A percentile compares a stretch with the other conserved stretches of the same genome.
These are phyloP conservation scores for Oryzias curvinotus DNA, from an alignment of 2,113 vertebrate genomes.

Conservation along the genomic window DNA sequence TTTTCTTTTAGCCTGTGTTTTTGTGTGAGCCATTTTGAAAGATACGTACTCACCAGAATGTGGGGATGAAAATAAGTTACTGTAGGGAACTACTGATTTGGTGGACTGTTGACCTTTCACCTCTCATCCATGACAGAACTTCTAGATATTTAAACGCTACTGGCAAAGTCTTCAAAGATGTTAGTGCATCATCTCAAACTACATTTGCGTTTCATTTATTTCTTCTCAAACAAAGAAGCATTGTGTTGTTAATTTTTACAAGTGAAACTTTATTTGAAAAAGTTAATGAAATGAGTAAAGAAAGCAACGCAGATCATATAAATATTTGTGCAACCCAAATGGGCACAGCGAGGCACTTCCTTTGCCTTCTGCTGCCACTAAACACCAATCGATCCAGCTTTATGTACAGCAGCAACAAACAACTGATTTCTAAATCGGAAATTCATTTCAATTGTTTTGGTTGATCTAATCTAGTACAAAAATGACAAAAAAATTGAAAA, in stretches of 20 bases:
- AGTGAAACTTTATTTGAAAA: constrained; percentile 73
- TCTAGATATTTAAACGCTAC: too few species aligned
- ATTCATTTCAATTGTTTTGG: constrained; percentile 11
- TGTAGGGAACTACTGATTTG: too few species aligned
- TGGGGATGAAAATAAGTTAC: too few species aligned
- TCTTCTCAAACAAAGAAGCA: neutral
- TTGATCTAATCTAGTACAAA: constrained; percentile 24
- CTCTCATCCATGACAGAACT: too few species aligned
- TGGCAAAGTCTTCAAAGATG: too few species aligned
- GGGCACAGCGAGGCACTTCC: constrained; percentile 69
- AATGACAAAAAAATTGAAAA: constrained; percentile 20
- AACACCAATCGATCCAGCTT: constrained; percentile 36
- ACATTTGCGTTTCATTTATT: neutral
- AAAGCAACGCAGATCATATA: constrained; percentile 73
- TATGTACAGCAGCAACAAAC: constrained; percentile 37
- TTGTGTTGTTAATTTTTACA: constrained; percentile 12
- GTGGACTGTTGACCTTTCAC: too few species aligned
- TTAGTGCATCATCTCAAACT: too few species aligned
- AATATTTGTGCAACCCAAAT: constrained; percentile 70
- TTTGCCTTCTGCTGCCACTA: constrained; percentile 64
- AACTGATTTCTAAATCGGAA: constrained; percentile 3
- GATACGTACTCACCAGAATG: too few species aligned
- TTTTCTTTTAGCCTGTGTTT: too few species aligned
- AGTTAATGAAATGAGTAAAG: constrained; percentile 69
- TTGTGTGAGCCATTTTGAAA: too few species aligned